Base-by-base conservation (phyloP, 2,113 vertebrate genomes). In the Lepus europaeus region DNA sequence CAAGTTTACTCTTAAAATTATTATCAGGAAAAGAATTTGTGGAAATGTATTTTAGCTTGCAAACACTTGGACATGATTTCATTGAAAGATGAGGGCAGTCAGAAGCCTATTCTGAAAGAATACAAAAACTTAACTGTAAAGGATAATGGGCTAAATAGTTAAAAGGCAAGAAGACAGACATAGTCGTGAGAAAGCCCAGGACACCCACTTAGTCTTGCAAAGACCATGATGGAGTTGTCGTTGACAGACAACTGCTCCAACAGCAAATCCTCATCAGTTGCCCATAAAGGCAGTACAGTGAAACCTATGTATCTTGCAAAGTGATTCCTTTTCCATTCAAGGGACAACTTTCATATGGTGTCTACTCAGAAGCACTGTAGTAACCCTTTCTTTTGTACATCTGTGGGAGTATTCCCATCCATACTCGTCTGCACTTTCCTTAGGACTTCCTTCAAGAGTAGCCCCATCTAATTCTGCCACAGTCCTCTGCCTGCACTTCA, bases 151-250 rank as follows among this genome's bases (percentile, higher is more conserved):
- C 9, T 61, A n/a, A 36, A 16, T 31, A 22, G 45, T 10, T 69
- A 7, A 5, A 25, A 70, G 1, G 9, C 6, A 68, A 16, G 22
- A 53, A 80, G 10, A 84, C 1, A 39, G 14, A 45, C 0, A 0
- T 4, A 7, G 19, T 11, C 13, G 10, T 22, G n/a, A 33, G 59
- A 82, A 85, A 61, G 23, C 3, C 1, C 22, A 13, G 0, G 0
- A 5, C 1, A n/a, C 5, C 27, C 20, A 53, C 33, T 7, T 4
- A n/a, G 31, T 16, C 14, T 68, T 33, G 11, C 39, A 29, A 76
- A 45, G 20, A 45, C 14, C 7, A 36, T 13, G 72, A 9, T 3
- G 12, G 23, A 49, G 2, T 6, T n/a, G 11, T 2, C 36, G 66
- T 6, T 39, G 51, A 72, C 13, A 7, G 23, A 23, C 20, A 45